Percentiles rank a stretch among this genome's conserved stretches.
Evolutionary conservation across 1,140 invertebrate genomes (phyloP).

Genomic region (Cotesia typhae): DNA sequence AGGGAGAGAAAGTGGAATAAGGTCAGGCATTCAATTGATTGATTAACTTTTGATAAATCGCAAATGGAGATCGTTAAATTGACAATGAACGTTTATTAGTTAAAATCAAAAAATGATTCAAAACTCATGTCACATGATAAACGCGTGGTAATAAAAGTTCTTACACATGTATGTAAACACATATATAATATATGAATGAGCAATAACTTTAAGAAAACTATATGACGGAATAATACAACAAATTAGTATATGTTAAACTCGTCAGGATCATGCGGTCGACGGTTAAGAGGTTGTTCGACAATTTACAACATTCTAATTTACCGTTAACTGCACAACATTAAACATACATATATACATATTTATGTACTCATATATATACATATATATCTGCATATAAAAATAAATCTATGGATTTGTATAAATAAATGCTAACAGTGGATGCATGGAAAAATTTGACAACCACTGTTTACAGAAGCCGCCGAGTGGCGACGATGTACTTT

Average conservation of each 20-base stretch:
- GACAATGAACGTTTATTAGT: too few relatives aligned
- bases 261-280: constrained; percentile 6
- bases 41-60: too few relatives aligned
- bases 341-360: constrained; percentile 6
- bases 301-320: constrained; percentile 51
- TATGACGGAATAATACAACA: neutral
- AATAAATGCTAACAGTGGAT: neutral
- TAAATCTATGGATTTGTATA: constrained; percentile 13
- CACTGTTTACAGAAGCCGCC: constrained; percentile 13
- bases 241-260: constrained; percentile 2
- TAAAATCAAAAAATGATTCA: too few relatives aligned
- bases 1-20: too few relatives aligned
- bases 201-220: neutral
- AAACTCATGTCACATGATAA: neutral
- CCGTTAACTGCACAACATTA: constrained; percentile 43
- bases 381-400: constrained; percentile 35
- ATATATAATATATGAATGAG: too few relatives aligned
- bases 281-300: constrained; percentile 11
- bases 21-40: too few relatives aligned
- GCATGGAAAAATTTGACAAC: constrained; percentile 19
- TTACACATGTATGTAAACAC: neutral
- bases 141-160: constrained; percentile 1
- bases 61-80: too few relatives aligned
- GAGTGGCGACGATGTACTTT: neutral
- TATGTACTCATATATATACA: neutral